Percentiles rank a stretch among this genome's conserved stretches.
These are phyloP conservation scores for Dysidea cf. avara DNA, from an alignment of 37 sponge, comb jelly and placozoan genomes.

Conservation along the genomic window DNA sequence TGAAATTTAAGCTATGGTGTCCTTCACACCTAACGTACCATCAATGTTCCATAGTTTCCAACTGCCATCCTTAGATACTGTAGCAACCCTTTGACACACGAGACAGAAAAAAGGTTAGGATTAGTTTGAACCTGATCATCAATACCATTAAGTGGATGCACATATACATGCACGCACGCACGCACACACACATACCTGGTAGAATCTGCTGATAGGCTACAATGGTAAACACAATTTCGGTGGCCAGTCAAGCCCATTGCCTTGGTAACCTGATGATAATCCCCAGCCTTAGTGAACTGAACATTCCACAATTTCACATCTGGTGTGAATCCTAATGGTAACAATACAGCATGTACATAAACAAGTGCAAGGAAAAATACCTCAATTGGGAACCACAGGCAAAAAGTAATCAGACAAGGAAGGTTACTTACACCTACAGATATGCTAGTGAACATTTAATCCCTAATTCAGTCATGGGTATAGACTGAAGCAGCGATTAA, in stretches of 20 bases:
- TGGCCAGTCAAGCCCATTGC: conserved; percentile 91
- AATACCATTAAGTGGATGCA: too few species aligned
- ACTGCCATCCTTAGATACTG: conserved; percentile 85
- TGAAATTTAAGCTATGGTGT: too few species aligned
- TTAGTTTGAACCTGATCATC: too few species aligned
- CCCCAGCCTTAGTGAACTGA: conserved; percentile 68
- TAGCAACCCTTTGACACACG: conserved; percentile 49
- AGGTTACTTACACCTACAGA: too few species aligned
- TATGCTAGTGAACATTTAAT: too few species aligned
- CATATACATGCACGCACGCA: too few species aligned
- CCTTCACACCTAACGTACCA: conserved; percentile 38
- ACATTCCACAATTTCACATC: conserved; percentile 97
- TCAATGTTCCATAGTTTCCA: conserved; percentile 87
- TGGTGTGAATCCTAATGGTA: conserved; percentile 82
- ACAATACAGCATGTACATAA: background rate
- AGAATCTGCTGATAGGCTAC: conserved; percentile 68
- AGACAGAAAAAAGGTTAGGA: background rate
- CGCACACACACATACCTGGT: conserved; percentile 35
- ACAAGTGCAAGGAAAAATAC: background rate
- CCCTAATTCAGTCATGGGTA: too few species aligned
- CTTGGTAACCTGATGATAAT: conserved; percentile 70
- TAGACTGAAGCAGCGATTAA: too few species aligned
- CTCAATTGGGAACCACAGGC: too few species aligned
- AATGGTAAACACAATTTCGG: conserved; percentile 54
- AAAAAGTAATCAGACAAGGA: too few species aligned